Base-by-base conservation (phyloP, 2,113 vertebrate genomes). In the Nannobrachium achirus region DNA sequence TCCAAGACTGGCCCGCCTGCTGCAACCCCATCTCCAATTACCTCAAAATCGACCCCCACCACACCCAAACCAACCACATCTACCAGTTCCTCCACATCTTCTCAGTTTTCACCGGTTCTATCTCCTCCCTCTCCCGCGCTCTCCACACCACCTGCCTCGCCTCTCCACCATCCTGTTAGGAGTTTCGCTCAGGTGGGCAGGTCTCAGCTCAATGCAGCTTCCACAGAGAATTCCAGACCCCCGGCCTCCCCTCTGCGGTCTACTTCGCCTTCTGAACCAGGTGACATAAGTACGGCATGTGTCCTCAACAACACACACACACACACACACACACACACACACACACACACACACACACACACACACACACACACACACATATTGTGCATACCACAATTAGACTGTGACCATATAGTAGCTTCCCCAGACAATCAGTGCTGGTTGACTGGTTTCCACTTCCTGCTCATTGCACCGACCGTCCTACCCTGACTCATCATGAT, bases 201-300 rank as follows among this genome's bases (percentile, higher is more conserved):
- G 57, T 91, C 91, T 49, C 91, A 89, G 75, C 87, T 92, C 10
- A 92, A 92, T 1, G 89, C 89, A 8, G 55, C 86, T 0, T 62
- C 85, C 11, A 69, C 74, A 0, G 33, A 13, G 18, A 76, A 14
- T 73, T 56, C 56, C 33, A 65, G 63, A 56, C 63, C 75, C 19
- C 56, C 69, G 19, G 51, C 66, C 18, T 19, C 53, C 10, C 25
- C 68, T 42, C 48, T 62, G 13, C 79, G 73, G 10, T 45, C 79
- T 39, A 73, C 73, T n/a, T 16, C 65, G 44, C 40, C 77, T 50
- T 80, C 79, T 40, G 85, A 86, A 60, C 52, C 78, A 76, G 87
- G 90, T 90, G 25, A 80, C 71, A 65, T 16, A 63, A 10, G 25
- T 44, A 8, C 3, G 8, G 13, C 18, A 20, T 33, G 25, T 33